phyloP scores from a whole-genome alignment of 2,797 vertebrate genomes.

The Argya squamiceps region DNA sequence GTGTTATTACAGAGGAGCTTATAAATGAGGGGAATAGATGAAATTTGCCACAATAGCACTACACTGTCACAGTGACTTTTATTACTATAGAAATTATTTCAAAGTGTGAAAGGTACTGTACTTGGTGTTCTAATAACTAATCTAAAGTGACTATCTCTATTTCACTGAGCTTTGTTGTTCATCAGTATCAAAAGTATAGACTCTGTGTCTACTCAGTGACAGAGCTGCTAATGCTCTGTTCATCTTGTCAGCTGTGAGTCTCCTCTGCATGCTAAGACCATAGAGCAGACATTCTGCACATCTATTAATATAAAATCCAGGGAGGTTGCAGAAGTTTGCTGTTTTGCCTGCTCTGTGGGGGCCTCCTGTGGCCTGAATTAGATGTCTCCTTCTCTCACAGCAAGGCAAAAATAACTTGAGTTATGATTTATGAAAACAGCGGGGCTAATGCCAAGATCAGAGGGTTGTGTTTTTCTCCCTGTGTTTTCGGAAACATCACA shows the following conservation, averaged over 20 bases:
- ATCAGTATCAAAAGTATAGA: not conserved
- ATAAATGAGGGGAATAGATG: slow-evolving; percentile 44
- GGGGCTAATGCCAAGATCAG: not conserved
- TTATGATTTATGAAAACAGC: not conserved
- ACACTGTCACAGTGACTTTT: slow-evolving; percentile 29
- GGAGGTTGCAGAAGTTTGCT: slow-evolving; percentile 19
- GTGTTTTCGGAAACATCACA: not conserved
- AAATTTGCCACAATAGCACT: slow-evolving; percentile 37
- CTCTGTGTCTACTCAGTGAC: not conserved
- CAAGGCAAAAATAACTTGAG: not conserved
- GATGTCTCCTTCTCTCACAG: slow-evolving; percentile 24
- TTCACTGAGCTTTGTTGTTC: slow-evolving; percentile 8
- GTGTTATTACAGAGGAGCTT: slow-evolving; percentile 57
- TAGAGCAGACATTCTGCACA: not conserved
- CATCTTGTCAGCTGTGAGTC: not conserved
- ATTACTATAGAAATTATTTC: slow-evolving; percentile 18
- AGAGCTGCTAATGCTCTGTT: not conserved
- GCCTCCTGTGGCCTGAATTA: slow-evolving; percentile 72
- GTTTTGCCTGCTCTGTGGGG: slow-evolving; percentile 70
- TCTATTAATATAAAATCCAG: not conserved
- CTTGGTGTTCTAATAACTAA: not conserved
- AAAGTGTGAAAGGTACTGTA: not conserved
- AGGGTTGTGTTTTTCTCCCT: not conserved
- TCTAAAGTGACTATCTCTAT: not conserved
- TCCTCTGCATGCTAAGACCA: not conserved